Conservation (phyloP, 1,140 invertebrate genomes). For the Drosophila oshimai region DNA sequence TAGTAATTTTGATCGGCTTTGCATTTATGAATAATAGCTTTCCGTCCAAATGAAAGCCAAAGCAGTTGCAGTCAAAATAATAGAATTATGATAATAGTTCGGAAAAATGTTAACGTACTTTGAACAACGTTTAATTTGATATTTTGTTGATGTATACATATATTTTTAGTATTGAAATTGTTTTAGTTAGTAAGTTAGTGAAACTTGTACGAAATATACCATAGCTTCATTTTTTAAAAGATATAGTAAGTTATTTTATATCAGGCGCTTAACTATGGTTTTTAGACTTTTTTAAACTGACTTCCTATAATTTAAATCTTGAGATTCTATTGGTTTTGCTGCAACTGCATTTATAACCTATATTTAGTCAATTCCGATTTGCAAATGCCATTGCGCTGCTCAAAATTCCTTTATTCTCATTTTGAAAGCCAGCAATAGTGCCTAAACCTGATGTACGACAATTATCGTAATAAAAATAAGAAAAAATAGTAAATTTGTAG, state of each 20-base stretch:
- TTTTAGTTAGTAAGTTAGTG: too few species aligned
- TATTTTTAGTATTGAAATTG: too few species aligned
- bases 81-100: too few species aligned
- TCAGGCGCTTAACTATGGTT: too few species aligned
- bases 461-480: constrained; percentile 28
- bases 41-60: constrained; percentile 47
- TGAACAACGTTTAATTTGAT: too few species aligned
- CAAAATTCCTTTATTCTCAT: not conserved
- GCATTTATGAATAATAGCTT: constrained; percentile 38
- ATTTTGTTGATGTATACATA: not conserved
- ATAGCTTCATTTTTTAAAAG: too few species aligned
- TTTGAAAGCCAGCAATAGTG: constrained; percentile 6
- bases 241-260: too few species aligned
- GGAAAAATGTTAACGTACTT: not conserved
- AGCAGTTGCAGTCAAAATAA: not conserved
- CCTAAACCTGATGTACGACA: constrained; percentile 18
- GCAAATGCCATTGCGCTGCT: not conserved
- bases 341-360: not conserved
- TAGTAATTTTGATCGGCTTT: constrained; percentile 15
- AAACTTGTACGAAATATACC: too few species aligned
- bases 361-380: not conserved
- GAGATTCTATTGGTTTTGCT: not conserved
- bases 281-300: too few species aligned
- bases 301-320: too few species aligned
- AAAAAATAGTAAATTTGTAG: not conserved